Percentiles rank a stretch among this genome's conserved stretches.
phyloP scores from a whole-genome alignment of 2,888 invertebrate species.

The Lasioglossum malachurum region DNA sequence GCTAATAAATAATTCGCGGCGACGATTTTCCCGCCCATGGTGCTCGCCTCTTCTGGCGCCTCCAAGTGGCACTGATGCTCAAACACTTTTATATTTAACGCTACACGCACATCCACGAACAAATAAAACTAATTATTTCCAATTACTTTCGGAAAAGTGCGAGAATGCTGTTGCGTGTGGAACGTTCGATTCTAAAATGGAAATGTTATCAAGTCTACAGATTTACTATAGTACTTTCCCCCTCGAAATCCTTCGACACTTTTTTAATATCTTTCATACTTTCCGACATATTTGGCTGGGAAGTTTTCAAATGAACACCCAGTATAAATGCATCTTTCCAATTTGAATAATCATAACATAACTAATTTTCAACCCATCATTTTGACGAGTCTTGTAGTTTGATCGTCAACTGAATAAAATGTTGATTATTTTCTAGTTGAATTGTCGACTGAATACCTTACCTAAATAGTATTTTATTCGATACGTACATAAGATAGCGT shows the following conservation, averaged over 20 bases:
- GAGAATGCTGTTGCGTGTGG: not conserved
- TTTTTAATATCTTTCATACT: too few relatives aligned
- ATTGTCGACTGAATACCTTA: not conserved
- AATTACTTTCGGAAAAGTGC: not conserved
- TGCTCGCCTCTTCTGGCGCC: conserved; percentile 14
- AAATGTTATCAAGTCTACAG: not conserved
- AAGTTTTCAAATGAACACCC: too few relatives aligned
- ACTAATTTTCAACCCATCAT: not conserved
- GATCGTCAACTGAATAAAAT: not conserved
- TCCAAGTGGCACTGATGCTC: not conserved
- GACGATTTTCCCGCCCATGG: conserved; percentile 57
- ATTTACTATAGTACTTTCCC: too few relatives aligned
- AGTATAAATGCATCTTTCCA: not conserved
- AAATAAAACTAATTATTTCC: not conserved
- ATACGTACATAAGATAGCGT: not conserved
- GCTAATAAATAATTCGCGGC: conserved; percentile 64
- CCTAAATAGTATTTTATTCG: not conserved
- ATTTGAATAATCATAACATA: not conserved
- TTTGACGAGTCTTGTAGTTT: not conserved
- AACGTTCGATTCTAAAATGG: not conserved
- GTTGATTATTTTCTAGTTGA: too few relatives aligned
- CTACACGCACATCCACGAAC: too few relatives aligned
- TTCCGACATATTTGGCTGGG: too few relatives aligned
- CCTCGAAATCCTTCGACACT: too few relatives aligned
- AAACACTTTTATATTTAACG: not conserved